Base-by-base conservation (phyloP, 2,888 invertebrate genomes). In the Mythimna loreyi region DNA sequence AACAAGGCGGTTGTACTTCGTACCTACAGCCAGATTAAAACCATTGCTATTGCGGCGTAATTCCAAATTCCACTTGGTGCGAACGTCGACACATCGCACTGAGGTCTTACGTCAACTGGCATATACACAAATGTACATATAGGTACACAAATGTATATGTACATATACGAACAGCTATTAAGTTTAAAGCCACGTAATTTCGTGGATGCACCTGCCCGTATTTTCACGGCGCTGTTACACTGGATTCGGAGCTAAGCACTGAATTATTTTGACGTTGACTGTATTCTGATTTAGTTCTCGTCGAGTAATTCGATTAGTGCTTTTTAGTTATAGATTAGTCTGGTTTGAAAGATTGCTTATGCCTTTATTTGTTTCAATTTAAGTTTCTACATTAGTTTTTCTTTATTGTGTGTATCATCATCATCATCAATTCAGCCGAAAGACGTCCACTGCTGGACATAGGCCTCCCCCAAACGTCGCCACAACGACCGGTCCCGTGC, bases 181-280 rank as follows among this genome's bases (percentile, higher is more conserved):
- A 88, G 88, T 87, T 86, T 82, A 86, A 83, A 87, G 87, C 90
- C 88, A 82, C 87, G 89, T 88, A 87, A 89, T 91, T 90, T 88
- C 86, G 88, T 82, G 85, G 87, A 89, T 91, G 91, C 91, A 92
- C 91, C 92, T 92, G 91, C 84, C 85, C 86, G 89, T 90, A 87
- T 89, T 88, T 90, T 89, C 90, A 89, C 85, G 86, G 85, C 79
- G 75, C 80, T 85, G 83, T 79, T 79, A 78, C 82, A 80, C 60
- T 75, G 75, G 84, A 86, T 86, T 86, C 77, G 67, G 63, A 73
- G 78, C 59, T 75, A 74, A 85, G 76, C 56, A 62, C 82, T 86
- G 86, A 88, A 86, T 88, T 87, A 87, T 87, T 81, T 75, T 74
- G 67, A 72, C 68, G 72, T 62, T 78, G 83, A 84, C 80, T 81